These are phyloP conservation scores for Vesta saturnalis DNA, from an alignment of 2,888 invertebrate genomes.

Conservation along the genomic window DNA sequence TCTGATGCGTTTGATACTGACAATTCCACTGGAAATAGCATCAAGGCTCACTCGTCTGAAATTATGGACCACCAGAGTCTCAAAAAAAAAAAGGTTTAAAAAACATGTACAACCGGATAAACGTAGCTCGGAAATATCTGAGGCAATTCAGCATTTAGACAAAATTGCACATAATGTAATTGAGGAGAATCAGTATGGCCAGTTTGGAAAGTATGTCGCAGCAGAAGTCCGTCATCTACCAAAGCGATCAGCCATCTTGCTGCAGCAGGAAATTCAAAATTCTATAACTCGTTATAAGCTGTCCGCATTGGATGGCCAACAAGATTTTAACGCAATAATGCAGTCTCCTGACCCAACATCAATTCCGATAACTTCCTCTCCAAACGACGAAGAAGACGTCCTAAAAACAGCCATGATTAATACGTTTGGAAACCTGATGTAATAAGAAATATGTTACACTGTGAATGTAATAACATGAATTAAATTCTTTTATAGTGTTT, in stretches of 20 bases:
- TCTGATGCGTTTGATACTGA: slow-evolving; percentile 21
- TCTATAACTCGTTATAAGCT: slow-evolving; percentile 21
- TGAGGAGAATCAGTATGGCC: slow-evolving; percentile 40
- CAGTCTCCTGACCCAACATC: background rate
- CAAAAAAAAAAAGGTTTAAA: slow-evolving; percentile 22
- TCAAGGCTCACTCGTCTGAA: slow-evolving; percentile 16
- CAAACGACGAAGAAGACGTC: slow-evolving; percentile 18
- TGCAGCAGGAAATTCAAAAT: slow-evolving; percentile 46
- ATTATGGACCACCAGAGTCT: slow-evolving; percentile 34
- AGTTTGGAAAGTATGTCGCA: slow-evolving; percentile 43
- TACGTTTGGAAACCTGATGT: slow-evolving; percentile 3
- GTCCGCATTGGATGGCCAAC: slow-evolving; percentile 11
- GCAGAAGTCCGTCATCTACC: slow-evolving; percentile 39
- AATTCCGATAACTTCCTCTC: background rate
- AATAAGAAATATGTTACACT: background rate
- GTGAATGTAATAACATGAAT: background rate
- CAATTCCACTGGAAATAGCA: slow-evolving; percentile 21
- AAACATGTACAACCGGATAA: slow-evolving; percentile 21
- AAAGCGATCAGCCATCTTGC: slow-evolving; percentile 40
- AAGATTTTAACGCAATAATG: background rate
- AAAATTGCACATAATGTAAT: slow-evolving; percentile 23
- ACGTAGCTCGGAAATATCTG: slow-evolving; percentile 28
- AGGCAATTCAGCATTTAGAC: slow-evolving; percentile 38
- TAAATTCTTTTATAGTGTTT: background rate
- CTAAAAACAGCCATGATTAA: too few species aligned